These are phyloP conservation scores for Carcinoscorpius rotundicauda DNA, from an alignment of 1,140 invertebrate species.

Conservation along the genomic window DNA sequence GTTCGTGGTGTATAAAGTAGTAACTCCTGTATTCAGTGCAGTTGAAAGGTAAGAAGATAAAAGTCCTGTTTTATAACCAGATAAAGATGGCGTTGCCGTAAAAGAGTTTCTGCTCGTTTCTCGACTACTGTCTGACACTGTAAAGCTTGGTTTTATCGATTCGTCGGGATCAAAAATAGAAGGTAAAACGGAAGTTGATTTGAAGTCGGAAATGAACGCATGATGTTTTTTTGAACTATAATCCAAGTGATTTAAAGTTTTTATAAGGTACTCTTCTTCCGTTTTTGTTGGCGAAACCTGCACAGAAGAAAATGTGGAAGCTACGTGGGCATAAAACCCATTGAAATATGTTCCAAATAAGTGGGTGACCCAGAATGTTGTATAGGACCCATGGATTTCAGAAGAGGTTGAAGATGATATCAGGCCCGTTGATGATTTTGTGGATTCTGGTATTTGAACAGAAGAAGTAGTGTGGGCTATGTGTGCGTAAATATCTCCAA, in stretches of 20 bases:
- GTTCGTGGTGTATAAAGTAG: constrained; percentile 76
- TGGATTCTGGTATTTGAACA: constrained; percentile 45
- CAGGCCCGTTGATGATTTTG: constrained; percentile 53
- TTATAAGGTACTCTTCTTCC: neutral
- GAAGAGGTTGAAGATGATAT: constrained; percentile 14
- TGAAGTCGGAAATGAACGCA: neutral
- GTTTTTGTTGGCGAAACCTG: constrained; percentile 11
- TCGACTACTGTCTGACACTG: neutral
- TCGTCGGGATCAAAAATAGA: neutral
- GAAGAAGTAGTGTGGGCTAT: constrained; percentile 54
- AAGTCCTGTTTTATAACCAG: constrained; percentile 18
- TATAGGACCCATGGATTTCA: constrained; percentile 14
- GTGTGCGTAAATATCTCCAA: constrained; percentile 36
- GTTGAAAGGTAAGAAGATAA: constrained; percentile 16
- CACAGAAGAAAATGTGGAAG: constrained; percentile 16
- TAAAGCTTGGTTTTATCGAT: neutral
- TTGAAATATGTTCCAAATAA: constrained; percentile 67
- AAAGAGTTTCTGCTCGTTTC: neutral
- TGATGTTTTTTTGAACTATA: neutral
- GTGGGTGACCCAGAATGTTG: constrained; percentile 28
- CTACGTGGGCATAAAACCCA: constrained; percentile 61
- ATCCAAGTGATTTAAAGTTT: neutral
- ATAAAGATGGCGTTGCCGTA: constrained; percentile 8
- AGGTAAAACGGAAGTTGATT: neutral
- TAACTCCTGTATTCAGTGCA: constrained; percentile 34